Base-by-base conservation (phyloP, 2,113 vertebrate species). In the Acrocephalus kingi region DNA sequence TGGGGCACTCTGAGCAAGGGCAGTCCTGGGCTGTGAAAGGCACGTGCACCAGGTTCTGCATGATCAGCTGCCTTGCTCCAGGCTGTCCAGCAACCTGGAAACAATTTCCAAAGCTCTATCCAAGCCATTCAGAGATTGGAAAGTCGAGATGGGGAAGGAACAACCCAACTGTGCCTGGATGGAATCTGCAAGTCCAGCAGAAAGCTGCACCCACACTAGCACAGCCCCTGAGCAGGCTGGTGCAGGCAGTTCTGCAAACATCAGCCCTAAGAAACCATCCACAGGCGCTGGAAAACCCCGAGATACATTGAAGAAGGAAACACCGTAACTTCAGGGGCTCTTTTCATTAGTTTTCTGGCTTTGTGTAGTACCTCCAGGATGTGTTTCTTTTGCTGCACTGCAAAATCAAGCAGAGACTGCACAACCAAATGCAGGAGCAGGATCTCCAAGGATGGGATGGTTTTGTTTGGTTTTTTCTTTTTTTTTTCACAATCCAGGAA, bases 141-240 rank as follows among this genome's bases (percentile, higher is more conserved):
- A 89, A 81, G 69, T 30, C 0, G 2, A 79, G 49, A 67, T 58
- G 81, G 35, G 41, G 59, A 94, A 91, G 55, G 59, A 94, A 11
- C 58, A 81, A 49, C 52, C 55, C 10, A 3, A 15, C 11, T 20
- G 35, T 7, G 2, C 39, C 51, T 61, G 48, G 15, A 22, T 95
- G 81, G 82, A 96, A 95, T 85, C 87, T 83, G 89, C 89, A 80
- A 95, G 75, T 84, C 81, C 82, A 89, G 78, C 78, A 89, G 21
- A 82, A 94, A 61, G 24, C 39, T 71, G n/a, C 87, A 35, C 55
- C 85, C 83, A 25, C 62, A 64, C 3, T 23, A 63, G 31, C 31
- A 48, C 30, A 58, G 69, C 55, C 59, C 71, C 74, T 2, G 4
- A 84, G 71, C 77, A 87, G 71, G 41, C 66, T 87, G 73, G 54